Evolutionary conservation across 2,797 vertebrate species (phyloP), one percentile per base, ranked within the genome.

Genomic region (Tadarida brasiliensis): DNA sequence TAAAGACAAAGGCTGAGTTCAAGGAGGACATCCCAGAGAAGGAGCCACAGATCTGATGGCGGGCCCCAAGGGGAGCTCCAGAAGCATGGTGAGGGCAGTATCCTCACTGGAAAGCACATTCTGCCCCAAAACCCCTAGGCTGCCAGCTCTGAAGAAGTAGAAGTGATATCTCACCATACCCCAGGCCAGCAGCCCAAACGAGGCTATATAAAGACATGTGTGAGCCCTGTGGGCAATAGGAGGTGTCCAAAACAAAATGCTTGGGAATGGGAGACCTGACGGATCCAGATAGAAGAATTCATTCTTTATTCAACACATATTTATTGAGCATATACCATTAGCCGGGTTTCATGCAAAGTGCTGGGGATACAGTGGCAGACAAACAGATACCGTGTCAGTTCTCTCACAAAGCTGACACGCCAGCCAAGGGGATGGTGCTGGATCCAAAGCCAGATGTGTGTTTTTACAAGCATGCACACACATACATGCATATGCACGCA

Each of bases 71-170:
- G 57, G 26, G 54, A 57, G 2, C 11, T 3, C 35, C 5, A 63
- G 3, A 63, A 80, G 11, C 2, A 0, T 3, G 44, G 14, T 3
- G 28, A n/a, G 3, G 54, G 15, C 19, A 30, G 51, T 4, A 1
- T 35, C 35, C 33, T 87, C 2, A 6, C 1, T 26, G 11, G 56
- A 59, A 76, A 70, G 63, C 22, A 4, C 2, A 3, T 11, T n/a
- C 6, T 0, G 3, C 14, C 30, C 28, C 19, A 11, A 0, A 15
- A 3, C 3, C 2, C 7, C 19, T 14, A n/a, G 3, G 9, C 8
- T 2, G 10, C 35, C 5, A 35, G 54, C 12, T 56, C 22, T 20
- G 30, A 57, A 56, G 2, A n/a, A 33, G 26, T 47, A 77, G 30
- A 30, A 57, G 4, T 39, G 33, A 81, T 11, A 10, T 11, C n/a